These are phyloP conservation scores for Synodontis membranacea DNA, from an alignment of 2,113 vertebrate species.

Conservation along the genomic window DNA sequence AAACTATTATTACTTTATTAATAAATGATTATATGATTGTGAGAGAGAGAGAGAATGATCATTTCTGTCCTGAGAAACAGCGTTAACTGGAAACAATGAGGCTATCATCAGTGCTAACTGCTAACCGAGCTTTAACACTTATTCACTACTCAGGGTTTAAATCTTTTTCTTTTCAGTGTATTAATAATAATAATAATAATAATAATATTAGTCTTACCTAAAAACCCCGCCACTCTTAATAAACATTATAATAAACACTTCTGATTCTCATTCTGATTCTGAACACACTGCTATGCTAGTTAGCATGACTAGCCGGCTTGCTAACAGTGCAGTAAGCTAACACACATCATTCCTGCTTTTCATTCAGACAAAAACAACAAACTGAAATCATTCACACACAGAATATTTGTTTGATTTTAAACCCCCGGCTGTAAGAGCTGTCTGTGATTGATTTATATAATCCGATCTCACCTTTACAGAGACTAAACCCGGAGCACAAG, in stretches of 20 bases:
- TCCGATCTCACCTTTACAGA: conserved; percentile 59
- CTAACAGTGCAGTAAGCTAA: neutral
- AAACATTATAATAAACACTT: too few species aligned
- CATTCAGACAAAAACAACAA: too few species aligned
- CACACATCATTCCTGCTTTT: neutral
- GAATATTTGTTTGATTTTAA: too few species aligned
- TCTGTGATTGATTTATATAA: neutral
- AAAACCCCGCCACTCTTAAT: too few species aligned
- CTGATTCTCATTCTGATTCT: too few species aligned
- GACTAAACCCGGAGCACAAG: conserved; percentile 20
- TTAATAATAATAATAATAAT: too few species aligned
- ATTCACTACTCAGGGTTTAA: neutral
- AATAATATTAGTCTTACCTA: too few species aligned
- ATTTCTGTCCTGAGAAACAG: neutral
- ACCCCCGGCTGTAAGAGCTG: neutral
- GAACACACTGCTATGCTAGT: neutral
- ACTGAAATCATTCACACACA: too few species aligned
- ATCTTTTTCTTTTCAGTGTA: neutral
- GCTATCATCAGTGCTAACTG: neutral
- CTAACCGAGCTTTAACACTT: neutral
- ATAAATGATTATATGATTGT: neutral
- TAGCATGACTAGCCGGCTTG: neutral
- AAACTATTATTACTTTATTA: neutral
- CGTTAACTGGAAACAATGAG: neutral
- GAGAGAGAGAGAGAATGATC: neutral